Conservation (phyloP, 1,140 invertebrate genomes). For the Aphelinus atriplicis region DNA sequence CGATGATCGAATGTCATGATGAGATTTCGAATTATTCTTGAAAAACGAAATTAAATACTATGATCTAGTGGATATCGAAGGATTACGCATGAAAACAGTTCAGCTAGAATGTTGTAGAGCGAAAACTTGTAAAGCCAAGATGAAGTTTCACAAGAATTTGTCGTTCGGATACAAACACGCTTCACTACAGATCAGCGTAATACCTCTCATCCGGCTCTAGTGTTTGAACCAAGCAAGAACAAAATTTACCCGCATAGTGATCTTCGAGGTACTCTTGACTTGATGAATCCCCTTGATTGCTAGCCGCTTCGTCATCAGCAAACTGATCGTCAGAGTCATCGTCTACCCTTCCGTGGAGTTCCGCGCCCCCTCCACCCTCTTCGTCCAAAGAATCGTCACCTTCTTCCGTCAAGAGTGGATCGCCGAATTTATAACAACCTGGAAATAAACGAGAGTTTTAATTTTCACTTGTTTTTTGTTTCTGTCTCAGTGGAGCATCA, state of each 20-base stretch:
- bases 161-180: too few relatives aligned
- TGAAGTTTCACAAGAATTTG: too few relatives aligned
- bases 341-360: constrained; percentile 57
- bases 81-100: too few relatives aligned
- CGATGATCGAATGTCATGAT: too few relatives aligned
- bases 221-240: not conserved
- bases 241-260: constrained; percentile 60
- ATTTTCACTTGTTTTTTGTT: not conserved
- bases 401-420: constrained; percentile 71
- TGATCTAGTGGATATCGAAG: too few relatives aligned
- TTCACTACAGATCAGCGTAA: too few relatives aligned
- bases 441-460: constrained; percentile 21
- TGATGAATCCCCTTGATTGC: constrained; percentile 71
- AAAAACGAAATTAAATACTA: too few relatives aligned
- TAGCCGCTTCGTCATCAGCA: constrained; percentile 74
- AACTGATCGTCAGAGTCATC: constrained; percentile 74
- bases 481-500: not conserved
- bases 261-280: constrained; percentile 70
- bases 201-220: too few relatives aligned
- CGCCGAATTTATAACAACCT: constrained; percentile 74
- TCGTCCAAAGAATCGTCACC: constrained; percentile 74
- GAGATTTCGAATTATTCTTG: too few relatives aligned
- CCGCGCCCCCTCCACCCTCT: constrained; percentile 62
- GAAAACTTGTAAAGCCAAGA: too few relatives aligned
- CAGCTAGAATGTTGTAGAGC: too few relatives aligned